Evolutionary conservation across 2,797 vertebrate genomes (phyloP).

Genomic region (Hydrocynus forskahlii): DNA sequence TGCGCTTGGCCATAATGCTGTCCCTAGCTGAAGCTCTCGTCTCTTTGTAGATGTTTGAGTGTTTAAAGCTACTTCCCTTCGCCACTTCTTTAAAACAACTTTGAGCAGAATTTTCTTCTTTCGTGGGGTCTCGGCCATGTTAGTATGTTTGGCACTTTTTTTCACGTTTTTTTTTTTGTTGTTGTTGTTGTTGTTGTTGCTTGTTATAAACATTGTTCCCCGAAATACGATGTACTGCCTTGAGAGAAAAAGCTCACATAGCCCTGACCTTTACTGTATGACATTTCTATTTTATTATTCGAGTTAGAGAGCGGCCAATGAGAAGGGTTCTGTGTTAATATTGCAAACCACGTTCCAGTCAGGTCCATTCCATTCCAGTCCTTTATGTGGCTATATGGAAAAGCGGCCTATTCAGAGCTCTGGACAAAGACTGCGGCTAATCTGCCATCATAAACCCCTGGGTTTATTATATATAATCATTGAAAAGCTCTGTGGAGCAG

Average conservation of each 20-base stretch:
- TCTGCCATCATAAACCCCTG: neutral
- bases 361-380: neutral
- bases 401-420: neutral
- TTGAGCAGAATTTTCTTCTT: constrained; percentile 3
- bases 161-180: no score
- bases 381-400: neutral
- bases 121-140: neutral
- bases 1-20: neutral
- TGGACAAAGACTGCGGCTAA: constrained; percentile 2
- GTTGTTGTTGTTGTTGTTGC: neutral
- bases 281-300: constrained; percentile 50
- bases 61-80: neutral
- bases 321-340: neutral
- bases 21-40: constrained; percentile 1
- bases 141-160: constrained; percentile 4
- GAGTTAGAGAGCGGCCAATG: constrained; percentile 12
- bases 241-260: neutral
- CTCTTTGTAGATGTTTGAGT: neutral
- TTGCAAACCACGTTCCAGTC: neutral
- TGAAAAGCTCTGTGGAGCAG: constrained; percentile 8
- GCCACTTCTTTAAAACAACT: constrained; percentile 4
- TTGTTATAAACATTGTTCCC: constrained; percentile 7
- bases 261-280: constrained; percentile 39
- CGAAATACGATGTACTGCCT: constrained; percentile 14
- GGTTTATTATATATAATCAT: neutral